A percentile compares a stretch with the other conserved stretches of the same genome.
These are phyloP conservation scores for Metopolophium dirhodum DNA, from an alignment of 1,140 invertebrate genomes.

Conservation along the genomic window DNA sequence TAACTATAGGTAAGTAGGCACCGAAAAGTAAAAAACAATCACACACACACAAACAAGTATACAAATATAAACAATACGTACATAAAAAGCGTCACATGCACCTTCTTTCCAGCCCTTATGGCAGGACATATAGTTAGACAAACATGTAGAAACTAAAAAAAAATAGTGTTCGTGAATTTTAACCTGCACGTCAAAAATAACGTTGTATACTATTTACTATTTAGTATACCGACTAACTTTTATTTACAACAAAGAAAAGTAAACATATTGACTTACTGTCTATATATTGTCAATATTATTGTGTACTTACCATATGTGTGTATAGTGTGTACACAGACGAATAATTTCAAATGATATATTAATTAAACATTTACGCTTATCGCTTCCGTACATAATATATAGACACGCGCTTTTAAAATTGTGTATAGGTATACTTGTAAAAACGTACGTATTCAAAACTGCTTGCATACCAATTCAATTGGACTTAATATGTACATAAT, in stretches of 20 bases:
- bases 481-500: neutral
- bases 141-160: neutral
- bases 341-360: neutral
- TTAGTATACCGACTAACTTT: neutral
- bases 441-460: neutral
- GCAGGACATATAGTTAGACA: neutral
- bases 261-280: constrained; percentile 2
- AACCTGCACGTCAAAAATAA: neutral
- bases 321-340: neutral
- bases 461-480: neutral
- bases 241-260: neutral
- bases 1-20: too few relatives aligned
- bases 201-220: neutral
- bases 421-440: neutral
- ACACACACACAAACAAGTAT: too few relatives aligned
- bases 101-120: neutral
- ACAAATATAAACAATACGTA: neutral
- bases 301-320: neutral
- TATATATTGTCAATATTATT: constrained; percentile 16
- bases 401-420: neutral
- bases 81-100: neutral
- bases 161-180: neutral
- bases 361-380: constrained; percentile 1
- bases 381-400: neutral
- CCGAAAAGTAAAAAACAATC: neutral